Base-by-base conservation (phyloP, 2,888 invertebrate species). In the Ctenicera cuprea region DNA sequence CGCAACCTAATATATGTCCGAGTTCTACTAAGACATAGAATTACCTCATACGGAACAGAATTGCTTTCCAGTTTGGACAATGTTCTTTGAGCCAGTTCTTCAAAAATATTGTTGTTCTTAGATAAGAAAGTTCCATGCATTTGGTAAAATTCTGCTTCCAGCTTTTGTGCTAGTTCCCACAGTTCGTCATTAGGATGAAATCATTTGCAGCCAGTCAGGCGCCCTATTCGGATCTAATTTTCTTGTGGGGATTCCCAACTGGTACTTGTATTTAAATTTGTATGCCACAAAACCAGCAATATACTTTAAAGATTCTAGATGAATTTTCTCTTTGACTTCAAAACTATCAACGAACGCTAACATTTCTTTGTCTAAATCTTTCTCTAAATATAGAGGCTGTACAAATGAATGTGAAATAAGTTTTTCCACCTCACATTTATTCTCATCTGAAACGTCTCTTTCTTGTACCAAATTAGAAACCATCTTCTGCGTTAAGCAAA, bases 211-310 rank as follows among this genome's bases (percentile, higher is more conserved):
- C 76, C 74, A 76, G n/a, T 76, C 76, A 48, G 76, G 72, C 18
- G 68, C 41, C 54, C 61, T 73, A 57, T 50, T 67, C 26, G 38
- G 33, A 65, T 71, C 54, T 33, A 73, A n/a, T 14, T 33, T 75
- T 63, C 16, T 20, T 59, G 61, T 63, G 22, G 73, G 63, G 8
- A 37, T 66, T 69, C 67, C 70, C 30, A 73, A 38, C 70, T 20
- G 50, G 45, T 65, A 74, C 48, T 75, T 76, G 48, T 71, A 66
- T 48, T 71, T 76, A 57, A 75, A 75, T 57, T 67, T 73, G 41
- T 62, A 75, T n/a, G 75, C 73, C 22, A 74, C 62, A 48, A 66
- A 77, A 9, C 73, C 74, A n/a, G 71, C 74, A 41, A 76, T 61
- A 65, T 74, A 76, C 62, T 76, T 74, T 20, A 77, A 45, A 52